Evolutionary conservation across 2,113 vertebrate genomes (phyloP).

Genomic region (Mungos mungo): DNA sequence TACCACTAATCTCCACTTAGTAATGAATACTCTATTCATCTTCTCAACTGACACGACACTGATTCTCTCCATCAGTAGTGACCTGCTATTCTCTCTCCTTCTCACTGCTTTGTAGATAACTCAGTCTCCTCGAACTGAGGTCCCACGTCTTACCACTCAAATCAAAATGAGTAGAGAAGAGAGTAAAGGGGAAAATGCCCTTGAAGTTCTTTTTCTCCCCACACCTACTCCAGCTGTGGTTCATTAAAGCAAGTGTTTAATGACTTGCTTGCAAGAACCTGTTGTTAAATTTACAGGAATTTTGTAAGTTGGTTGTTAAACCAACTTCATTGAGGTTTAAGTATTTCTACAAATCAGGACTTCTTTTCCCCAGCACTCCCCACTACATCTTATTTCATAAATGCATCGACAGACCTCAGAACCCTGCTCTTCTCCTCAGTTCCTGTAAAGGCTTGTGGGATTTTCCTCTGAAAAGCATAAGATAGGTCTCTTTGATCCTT

Average conservation of each 20-base stretch:
- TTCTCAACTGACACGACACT: not conserved
- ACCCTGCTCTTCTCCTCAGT: not conserved
- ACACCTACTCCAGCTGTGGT: too few relatives aligned
- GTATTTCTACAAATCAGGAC: not conserved
- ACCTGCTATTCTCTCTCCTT: not conserved
- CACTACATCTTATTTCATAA: not conserved
- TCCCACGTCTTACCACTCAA: not conserved
- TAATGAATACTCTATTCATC: not conserved
- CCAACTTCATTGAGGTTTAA: not conserved
- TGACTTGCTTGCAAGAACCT: not conserved
- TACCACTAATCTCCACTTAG: not conserved
- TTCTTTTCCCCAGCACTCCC: not conserved
- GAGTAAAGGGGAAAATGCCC: not conserved
- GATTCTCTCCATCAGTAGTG: not conserved
- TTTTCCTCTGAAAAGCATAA: not conserved
- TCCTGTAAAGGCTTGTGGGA: not conserved
- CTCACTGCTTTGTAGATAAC: not conserved
- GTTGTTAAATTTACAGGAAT: not conserved
- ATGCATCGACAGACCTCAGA: not conserved
- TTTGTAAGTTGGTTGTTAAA: not conserved
- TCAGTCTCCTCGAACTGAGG: not conserved
- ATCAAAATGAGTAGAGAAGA: not conserved
- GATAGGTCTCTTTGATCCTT: not conserved
- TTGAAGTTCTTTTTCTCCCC: not conserved
- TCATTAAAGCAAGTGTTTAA: not conserved